These are phyloP conservation scores for Axis porcinus DNA, from an alignment of 2,113 vertebrate species.

Conservation along the genomic window DNA sequence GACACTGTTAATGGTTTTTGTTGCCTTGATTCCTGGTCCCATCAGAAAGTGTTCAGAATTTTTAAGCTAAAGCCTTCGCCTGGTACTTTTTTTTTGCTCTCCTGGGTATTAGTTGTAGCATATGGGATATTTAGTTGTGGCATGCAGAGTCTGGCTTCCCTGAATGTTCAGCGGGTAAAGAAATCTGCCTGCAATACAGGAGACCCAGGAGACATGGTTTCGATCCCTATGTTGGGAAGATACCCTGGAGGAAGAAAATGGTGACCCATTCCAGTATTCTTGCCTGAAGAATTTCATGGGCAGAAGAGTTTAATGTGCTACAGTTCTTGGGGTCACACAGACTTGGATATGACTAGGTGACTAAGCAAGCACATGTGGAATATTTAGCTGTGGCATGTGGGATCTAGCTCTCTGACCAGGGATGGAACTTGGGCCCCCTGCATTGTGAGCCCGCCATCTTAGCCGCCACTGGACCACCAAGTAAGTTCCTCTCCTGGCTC, in stretches of 20 bases:
- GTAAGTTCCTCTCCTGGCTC: neutral
- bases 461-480: neutral
- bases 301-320: neutral
- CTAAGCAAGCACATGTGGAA: neutral
- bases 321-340: neutral
- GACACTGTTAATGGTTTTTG: neutral
- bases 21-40: neutral
- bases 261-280: neutral
- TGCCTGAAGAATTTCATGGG: neutral
- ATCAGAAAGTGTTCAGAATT: neutral
- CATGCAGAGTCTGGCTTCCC: neutral
- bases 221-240: rapidly evolving
- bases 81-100: neutral
- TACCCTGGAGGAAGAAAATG: neutral
- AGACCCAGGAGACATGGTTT: neutral
- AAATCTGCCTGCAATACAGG: neutral
- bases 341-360: neutral
- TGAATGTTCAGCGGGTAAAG: neutral
- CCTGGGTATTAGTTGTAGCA: neutral
- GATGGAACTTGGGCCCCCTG: neutral
- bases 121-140: neutral
- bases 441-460: neutral
- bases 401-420: neutral
- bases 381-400: neutral
- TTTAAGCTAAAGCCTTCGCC: neutral